These are phyloP conservation scores for Eupithecia tripunctaria DNA, from an alignment of 2,888 invertebrate species.

Conservation along the genomic window DNA sequence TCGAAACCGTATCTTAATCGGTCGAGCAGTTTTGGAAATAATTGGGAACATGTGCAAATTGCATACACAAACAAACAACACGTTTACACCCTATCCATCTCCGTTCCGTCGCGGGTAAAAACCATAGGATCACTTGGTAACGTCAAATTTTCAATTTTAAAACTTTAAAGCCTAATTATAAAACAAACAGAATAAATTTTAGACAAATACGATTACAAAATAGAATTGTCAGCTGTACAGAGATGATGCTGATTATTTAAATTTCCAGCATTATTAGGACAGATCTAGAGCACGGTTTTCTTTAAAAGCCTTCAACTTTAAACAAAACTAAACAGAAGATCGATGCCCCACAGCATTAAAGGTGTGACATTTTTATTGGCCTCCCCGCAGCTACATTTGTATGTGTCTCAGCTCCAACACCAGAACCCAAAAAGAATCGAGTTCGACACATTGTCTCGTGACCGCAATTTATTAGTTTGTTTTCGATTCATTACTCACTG, in stretches of 20 bases:
- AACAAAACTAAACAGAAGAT: not conserved
- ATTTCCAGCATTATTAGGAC: not conserved
- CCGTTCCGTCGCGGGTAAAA: no score
- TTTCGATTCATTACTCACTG: slow-evolving; percentile 65
- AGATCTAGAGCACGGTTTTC: not conserved
- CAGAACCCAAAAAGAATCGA: slow-evolving; percentile 45
- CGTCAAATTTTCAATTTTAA: no score
- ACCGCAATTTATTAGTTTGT: slow-evolving; percentile 68
- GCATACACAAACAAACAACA: no score
- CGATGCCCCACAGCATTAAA: slow-evolving; percentile 10
- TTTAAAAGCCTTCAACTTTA: not conserved
- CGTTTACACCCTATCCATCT: no score
- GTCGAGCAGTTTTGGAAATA: no score
- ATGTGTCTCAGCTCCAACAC: slow-evolving; percentile 49
- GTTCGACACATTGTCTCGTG: slow-evolving; percentile 58
- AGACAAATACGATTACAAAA: no score
- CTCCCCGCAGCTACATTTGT: slow-evolving; percentile 51
- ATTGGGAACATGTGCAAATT: no score
- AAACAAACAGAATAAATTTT: no score
- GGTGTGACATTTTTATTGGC: slow-evolving; percentile 52
- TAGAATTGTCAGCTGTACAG: no score
- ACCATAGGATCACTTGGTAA: no score
- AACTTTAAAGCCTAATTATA: no score
- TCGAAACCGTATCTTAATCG: no score
- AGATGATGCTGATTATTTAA: not conserved